These are phyloP conservation scores for Sciaenops ocellatus DNA, from an alignment of 2,797 vertebrate species.

Conservation along the genomic window DNA sequence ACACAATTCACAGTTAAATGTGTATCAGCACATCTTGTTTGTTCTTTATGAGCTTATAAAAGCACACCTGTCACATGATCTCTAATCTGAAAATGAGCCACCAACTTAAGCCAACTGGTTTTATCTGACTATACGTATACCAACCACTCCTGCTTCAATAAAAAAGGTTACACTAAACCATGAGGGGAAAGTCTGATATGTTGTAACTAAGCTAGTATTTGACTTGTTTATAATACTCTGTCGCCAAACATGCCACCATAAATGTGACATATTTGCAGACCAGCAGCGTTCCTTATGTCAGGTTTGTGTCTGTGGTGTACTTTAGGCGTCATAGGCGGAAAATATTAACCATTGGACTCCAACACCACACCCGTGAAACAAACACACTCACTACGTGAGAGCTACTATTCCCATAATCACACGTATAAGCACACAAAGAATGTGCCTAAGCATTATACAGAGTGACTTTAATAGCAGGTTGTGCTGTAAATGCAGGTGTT, in stretches of 20 bases:
- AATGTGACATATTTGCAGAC: not conserved
- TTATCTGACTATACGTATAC: not conserved
- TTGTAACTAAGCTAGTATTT: not conserved
- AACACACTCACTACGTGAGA: slow-evolving; percentile 29
- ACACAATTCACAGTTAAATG: not conserved
- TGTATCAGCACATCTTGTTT: not conserved
- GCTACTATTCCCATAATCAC: slow-evolving; percentile 7
- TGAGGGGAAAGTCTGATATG: too few species aligned
- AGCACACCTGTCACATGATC: slow-evolving; percentile 35
- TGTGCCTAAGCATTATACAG: too few species aligned
- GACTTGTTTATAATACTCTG: not conserved
- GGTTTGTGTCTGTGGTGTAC: not conserved
- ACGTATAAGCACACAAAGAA: slow-evolving; percentile 8
- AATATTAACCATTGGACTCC: slow-evolving; percentile 58
- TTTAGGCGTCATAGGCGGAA: slow-evolving; percentile 44
- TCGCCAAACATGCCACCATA: not conserved
- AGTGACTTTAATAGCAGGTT: not conserved
- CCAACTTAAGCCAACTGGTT: not conserved
- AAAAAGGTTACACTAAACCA: not conserved
- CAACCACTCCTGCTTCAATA: not conserved
- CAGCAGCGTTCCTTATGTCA: slow-evolving; percentile 35
- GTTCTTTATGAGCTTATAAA: slow-evolving; percentile 23
- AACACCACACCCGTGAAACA: slow-evolving; percentile 51
- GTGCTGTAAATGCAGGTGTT: slow-evolving; percentile 20
- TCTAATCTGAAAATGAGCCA: slow-evolving; percentile 10